These are phyloP conservation scores for Indicator maculatus DNA, from an alignment of 2,113 vertebrate species.

Conservation along the genomic window DNA sequence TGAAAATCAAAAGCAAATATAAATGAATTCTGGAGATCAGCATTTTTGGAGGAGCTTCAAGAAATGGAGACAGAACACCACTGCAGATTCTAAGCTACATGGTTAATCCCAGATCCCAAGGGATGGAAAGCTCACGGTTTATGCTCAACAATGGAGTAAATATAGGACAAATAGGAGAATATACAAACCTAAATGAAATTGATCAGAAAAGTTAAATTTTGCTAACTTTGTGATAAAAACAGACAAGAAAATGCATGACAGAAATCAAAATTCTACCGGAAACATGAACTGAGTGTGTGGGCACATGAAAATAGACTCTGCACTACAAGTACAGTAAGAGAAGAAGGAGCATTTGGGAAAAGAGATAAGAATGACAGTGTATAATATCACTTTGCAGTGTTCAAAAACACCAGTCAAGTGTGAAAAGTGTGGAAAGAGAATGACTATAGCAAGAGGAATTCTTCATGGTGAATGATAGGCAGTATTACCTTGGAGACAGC, in stretches of 20 bases:
- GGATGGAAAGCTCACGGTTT: neutral
- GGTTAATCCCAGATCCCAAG: neutral
- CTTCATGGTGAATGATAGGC: neutral
- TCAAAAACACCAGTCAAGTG: neutral
- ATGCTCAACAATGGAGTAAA: neutral
- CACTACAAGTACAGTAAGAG: neutral
- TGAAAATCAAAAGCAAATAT: neutral
- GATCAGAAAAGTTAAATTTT: neutral
- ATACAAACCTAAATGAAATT: neutral
- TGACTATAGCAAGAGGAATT: neutral
- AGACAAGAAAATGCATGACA: neutral
- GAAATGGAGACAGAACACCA: neutral
- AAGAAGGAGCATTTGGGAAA: neutral
- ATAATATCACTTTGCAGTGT: neutral
- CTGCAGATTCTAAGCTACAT: neutral
- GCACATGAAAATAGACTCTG: neutral
- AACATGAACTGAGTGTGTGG: too few relatives aligned
- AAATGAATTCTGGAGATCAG: neutral
- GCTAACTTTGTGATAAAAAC: neutral
- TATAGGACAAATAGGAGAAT: neutral
- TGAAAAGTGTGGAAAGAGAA: conserved; percentile 6
- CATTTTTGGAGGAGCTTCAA: neutral
- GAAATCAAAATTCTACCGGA: neutral
- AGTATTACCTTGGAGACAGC: neutral
- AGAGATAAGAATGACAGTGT: neutral